These are phyloP conservation scores for Dryoscopus gambensis DNA, from an alignment of 2,113 vertebrate genomes.

Conservation along the genomic window DNA sequence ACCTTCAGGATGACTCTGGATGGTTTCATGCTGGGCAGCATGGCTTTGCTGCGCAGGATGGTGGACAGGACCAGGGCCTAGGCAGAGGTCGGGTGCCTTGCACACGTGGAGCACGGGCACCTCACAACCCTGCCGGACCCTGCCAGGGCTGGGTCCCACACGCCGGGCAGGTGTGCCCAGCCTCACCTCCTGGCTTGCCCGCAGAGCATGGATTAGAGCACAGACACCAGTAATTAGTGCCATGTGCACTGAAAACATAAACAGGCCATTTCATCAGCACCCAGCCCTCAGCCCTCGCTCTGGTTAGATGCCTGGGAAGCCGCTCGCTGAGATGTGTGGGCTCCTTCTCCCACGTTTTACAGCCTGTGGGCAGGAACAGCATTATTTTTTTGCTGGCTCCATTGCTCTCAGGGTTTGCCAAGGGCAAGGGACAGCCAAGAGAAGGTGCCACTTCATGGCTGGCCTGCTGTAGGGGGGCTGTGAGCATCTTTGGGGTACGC, in stretches of 20 bases:
- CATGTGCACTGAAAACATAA: conserved; percentile 28
- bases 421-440: rapidly evolving
- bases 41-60: rapidly evolving
- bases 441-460: not conserved
- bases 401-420: not conserved
- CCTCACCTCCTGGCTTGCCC: not conserved
- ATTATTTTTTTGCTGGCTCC: not conserved
- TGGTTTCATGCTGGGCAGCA: not conserved
- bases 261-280: conserved; percentile 19
- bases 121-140: rapidly evolving
- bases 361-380: not conserved
- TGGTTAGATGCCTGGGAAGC: not conserved
- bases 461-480: not conserved
- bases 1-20: not conserved
- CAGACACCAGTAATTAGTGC: conserved; percentile 21
- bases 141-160: not conserved
- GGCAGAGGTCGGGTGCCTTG: not conserved
- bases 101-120: rapidly evolving
- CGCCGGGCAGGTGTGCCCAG: not conserved
- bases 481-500: not conserved
- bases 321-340: not conserved
- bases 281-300: not conserved
- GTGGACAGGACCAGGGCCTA: rapidly evolving
- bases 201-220: conserved; percentile 16
- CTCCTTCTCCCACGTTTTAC: not conserved